phyloP scores from a whole-genome alignment of 2,797 vertebrate genomes.

The Sebastes jordani region DNA sequence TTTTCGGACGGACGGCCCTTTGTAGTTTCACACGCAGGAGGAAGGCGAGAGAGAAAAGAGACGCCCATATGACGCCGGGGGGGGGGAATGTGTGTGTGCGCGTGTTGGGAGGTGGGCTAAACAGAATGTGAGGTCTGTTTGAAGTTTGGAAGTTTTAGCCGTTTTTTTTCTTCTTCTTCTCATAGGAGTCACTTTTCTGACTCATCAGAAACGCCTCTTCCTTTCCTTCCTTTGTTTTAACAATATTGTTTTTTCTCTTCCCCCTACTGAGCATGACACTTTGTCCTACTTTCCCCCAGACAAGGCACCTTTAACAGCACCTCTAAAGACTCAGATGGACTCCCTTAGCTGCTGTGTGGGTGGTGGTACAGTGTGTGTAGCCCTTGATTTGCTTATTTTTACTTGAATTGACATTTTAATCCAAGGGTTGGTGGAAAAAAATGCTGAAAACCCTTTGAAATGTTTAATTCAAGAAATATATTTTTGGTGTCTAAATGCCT shows the following conservation, averaged over 20 bases:
- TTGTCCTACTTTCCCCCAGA: constrained; percentile 49
- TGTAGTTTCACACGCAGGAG: constrained; percentile 66
- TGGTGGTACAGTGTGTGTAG: constrained; percentile 11
- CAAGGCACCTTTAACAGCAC: constrained; percentile 41
- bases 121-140: constrained; percentile 59
- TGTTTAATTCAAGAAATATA: background rate
- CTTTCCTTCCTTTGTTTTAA: constrained; percentile 44
- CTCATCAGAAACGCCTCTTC: constrained; percentile 58
- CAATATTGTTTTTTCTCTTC: background rate
- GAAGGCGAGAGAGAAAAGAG: background rate
- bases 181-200: constrained; percentile 50
- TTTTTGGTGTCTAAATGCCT: constrained; percentile 3
- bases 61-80: constrained; percentile 11
- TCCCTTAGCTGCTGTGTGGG: constrained; percentile 23
- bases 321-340: constrained; percentile 37
- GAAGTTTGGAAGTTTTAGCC: constrained; percentile 49
- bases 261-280: constrained; percentile 46
- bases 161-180: constrained; percentile 7
- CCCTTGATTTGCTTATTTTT: constrained; percentile 2
- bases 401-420: background rate
- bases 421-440: background rate
- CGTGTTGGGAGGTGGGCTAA: constrained; percentile 39
- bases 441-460: background rate
- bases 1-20: constrained; percentile 66
- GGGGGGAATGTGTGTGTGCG: constrained; percentile 6